Evolutionary conservation across 2,888 invertebrate genomes (phyloP).

Genomic region (Scrobipalpa costella): DNA sequence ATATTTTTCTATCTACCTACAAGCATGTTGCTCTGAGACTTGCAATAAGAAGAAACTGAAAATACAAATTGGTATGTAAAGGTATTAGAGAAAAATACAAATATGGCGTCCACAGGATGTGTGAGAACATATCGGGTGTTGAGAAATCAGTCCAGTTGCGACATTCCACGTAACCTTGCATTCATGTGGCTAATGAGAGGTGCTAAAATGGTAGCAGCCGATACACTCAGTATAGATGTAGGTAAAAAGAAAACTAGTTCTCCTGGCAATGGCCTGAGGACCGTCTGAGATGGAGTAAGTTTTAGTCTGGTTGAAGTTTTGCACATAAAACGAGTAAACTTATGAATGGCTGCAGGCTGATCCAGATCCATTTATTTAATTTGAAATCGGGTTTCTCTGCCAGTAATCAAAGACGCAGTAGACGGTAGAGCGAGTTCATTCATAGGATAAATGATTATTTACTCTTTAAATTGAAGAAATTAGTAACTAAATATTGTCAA

Average conservation of each 20-base stretch:
- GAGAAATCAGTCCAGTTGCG: constrained; percentile 27
- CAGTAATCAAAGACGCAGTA: too few relatives aligned
- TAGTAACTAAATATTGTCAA: too few relatives aligned
- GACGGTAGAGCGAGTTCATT: too few relatives aligned
- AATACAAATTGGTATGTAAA: neutral
- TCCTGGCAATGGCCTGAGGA: constrained; percentile 21
- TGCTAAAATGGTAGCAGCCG: constrained; percentile 27
- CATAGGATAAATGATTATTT: too few relatives aligned
- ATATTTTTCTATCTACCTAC: too few relatives aligned
- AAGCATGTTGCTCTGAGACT: neutral
- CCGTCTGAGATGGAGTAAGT: neutral
- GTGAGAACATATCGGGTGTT: constrained; percentile 25
- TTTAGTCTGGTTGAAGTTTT: neutral
- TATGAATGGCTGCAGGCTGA: too few relatives aligned
- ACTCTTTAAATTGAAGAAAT: too few relatives aligned
- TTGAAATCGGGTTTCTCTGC: too few relatives aligned
- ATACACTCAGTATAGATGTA: neutral
- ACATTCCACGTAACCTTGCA: constrained; percentile 30
- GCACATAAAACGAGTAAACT: neutral
- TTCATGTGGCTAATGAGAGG: constrained; percentile 25
- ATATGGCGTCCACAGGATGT: constrained; percentile 20
- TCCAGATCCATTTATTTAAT: too few relatives aligned
- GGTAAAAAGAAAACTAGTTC: constrained; percentile 21
- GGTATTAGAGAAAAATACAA: neutral
- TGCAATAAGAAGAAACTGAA: neutral